Conservation (phyloP, 2,113 vertebrate species). For the Hylia prasina region DNA sequence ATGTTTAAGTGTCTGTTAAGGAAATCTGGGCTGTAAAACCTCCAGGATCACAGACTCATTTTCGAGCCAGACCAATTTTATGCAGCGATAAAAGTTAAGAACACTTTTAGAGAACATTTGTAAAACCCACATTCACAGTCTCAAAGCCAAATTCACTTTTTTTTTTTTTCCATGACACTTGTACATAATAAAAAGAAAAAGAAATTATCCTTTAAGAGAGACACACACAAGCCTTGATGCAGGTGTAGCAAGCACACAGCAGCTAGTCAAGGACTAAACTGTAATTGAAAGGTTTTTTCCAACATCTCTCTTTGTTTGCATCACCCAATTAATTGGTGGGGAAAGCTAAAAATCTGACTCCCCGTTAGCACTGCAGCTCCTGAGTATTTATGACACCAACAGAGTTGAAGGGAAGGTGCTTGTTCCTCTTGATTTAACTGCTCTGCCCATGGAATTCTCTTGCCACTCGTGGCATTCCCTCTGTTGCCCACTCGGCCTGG, state of each 20-base stretch:
- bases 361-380: background rate
- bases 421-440: background rate
- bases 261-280: background rate
- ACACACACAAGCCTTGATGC: background rate
- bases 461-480: background rate
- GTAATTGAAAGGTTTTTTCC: background rate
- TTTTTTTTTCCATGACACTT: background rate
- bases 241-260: background rate
- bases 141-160: background rate
- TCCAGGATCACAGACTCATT: background rate
- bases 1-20: background rate
- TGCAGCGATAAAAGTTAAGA: background rate
- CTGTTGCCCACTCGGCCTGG: background rate
- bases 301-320: background rate
- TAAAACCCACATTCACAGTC: background rate
- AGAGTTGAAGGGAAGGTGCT: background rate
- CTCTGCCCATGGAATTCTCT: background rate
- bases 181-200: background rate
- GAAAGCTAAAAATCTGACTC: background rate
- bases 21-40: background rate
- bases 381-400: background rate
- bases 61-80: background rate
- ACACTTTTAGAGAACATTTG: background rate
- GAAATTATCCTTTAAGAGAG: background rate
- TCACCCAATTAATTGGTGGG: background rate